phyloP scores from a whole-genome alignment of 2,797 vertebrate species.

The Cryptoblepharus egeriae region DNA sequence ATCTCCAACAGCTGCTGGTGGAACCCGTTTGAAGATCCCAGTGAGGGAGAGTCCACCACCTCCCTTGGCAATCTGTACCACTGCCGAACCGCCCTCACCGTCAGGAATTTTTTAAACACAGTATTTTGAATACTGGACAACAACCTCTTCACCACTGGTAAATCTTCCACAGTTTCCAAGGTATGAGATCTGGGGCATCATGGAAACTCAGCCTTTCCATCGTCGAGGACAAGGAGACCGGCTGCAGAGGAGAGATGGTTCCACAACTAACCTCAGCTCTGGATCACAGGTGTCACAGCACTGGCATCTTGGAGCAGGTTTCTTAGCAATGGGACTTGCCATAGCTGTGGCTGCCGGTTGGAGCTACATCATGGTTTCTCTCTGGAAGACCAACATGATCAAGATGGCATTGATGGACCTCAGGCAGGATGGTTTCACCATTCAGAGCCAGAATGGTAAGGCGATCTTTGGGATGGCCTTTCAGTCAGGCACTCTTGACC shows the following conservation, averaged over 20 bases:
- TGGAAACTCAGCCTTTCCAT: slow-evolving; percentile 16
- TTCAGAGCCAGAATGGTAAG: slow-evolving; percentile 86
- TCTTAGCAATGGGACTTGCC: slow-evolving; percentile 80
- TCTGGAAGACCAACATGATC: slow-evolving; percentile 87
- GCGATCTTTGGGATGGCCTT: slow-evolving; percentile 91
- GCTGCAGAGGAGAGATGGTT: rapidly evolving
- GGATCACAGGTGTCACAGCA: neutral
- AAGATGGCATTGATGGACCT: slow-evolving; percentile 89
- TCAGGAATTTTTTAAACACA: neutral
- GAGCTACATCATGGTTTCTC: slow-evolving; percentile 89
- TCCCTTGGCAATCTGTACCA: too few relatives aligned
- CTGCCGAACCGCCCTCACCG: too few relatives aligned
- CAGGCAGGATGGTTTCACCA: slow-evolving; percentile 88
- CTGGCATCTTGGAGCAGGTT: slow-evolving; percentile 75
- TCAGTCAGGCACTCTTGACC: slow-evolving; percentile 87
- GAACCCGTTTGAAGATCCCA: too few relatives aligned
- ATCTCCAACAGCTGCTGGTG: too few relatives aligned
- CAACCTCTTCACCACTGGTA: neutral
- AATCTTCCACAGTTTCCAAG: rapidly evolving
- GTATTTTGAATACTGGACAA: rapidly evolving
- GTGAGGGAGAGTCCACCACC: too few relatives aligned
- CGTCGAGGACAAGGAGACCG: rapidly evolving
- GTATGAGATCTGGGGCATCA: neutral
- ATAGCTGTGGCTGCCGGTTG: slow-evolving; percentile 85
- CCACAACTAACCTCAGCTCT: neutral